Conservation (phyloP, 2,888 invertebrate genomes). For the Drosophila eohydei region DNA sequence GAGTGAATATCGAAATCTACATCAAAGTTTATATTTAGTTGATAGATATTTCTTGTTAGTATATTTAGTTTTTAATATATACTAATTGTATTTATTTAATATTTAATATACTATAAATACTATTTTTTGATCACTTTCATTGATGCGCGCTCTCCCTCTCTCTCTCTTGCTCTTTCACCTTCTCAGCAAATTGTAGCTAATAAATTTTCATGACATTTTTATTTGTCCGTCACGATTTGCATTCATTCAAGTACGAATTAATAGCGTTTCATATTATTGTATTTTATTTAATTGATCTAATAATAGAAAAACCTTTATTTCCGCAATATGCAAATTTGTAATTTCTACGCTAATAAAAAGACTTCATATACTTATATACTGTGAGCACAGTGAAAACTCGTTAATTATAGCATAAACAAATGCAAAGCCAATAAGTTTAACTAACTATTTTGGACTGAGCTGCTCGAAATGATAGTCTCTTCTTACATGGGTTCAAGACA, state of each 20-base stretch:
- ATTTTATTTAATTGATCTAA: constrained; percentile 30
- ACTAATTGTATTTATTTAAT: not conserved
- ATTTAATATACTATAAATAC: not conserved
- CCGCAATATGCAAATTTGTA: constrained; percentile 42
- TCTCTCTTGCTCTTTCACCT: constrained; percentile 29
- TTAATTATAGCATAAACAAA: not conserved
- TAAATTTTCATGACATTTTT: constrained; percentile 54
- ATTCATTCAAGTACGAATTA: constrained; percentile 58
- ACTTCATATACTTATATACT: not conserved
- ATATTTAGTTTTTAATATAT: not conserved
- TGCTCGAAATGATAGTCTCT: too few species aligned
- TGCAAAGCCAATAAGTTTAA: too few species aligned
- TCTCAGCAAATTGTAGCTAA: constrained; percentile 54
- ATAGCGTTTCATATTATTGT: constrained; percentile 49
- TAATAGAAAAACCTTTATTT: constrained; percentile 49
- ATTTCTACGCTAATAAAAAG: constrained; percentile 20
- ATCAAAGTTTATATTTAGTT: not conserved
- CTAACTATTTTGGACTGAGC: too few species aligned
- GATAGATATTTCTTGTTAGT: not conserved
- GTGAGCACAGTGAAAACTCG: not conserved
- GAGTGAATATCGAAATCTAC: too few species aligned
- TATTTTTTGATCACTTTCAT: not conserved
- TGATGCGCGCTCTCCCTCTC: not conserved
- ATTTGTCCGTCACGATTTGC: constrained; percentile 62
- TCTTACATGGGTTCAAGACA: too few species aligned